Percentiles rank a stretch among this genome's conserved stretches.
These are phyloP conservation scores for Leucopternis melanops DNA, from an alignment of 2,113 vertebrate genomes.

Conservation along the genomic window DNA sequence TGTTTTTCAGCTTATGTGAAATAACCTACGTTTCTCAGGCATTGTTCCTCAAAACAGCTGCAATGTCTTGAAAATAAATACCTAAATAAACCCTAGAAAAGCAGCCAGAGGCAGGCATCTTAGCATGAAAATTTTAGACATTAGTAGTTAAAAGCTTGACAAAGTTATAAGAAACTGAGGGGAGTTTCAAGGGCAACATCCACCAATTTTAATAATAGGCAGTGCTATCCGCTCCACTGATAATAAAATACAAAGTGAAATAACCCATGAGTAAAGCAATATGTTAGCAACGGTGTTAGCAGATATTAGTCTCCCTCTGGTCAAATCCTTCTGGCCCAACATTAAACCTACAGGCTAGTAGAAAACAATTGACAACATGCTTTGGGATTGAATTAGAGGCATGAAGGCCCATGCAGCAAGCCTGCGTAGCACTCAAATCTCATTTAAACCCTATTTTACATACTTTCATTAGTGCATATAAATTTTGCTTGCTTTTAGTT, in stretches of 20 bases:
- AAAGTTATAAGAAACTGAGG: neutral
- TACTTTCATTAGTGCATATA: neutral
- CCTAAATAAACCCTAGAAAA: neutral
- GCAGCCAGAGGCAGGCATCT: neutral
- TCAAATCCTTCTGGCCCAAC: neutral
- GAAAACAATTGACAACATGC: neutral
- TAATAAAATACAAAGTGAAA: constrained; percentile 28
- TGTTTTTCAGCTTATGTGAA: neutral
- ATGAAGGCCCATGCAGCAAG: neutral
- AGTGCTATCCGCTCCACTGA: neutral
- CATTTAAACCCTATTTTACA: neutral
- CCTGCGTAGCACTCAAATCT: neutral
- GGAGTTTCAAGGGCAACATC: constrained; percentile 14
- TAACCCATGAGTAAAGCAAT: constrained; percentile 2
- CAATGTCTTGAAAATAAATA: neutral
- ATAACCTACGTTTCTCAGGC: neutral
- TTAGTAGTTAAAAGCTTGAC: neutral
- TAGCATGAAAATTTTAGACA: neutral
- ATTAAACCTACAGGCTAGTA: neutral
- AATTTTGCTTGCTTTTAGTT: neutral
- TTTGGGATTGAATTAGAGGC: constrained; percentile 12
- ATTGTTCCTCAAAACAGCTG: neutral
- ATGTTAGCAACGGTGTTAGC: neutral
- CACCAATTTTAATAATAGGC: neutral
- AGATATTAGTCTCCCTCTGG: neutral